Evolutionary conservation across 2,888 invertebrate genomes (phyloP).

Genomic region (Brenthis hecate): DNA sequence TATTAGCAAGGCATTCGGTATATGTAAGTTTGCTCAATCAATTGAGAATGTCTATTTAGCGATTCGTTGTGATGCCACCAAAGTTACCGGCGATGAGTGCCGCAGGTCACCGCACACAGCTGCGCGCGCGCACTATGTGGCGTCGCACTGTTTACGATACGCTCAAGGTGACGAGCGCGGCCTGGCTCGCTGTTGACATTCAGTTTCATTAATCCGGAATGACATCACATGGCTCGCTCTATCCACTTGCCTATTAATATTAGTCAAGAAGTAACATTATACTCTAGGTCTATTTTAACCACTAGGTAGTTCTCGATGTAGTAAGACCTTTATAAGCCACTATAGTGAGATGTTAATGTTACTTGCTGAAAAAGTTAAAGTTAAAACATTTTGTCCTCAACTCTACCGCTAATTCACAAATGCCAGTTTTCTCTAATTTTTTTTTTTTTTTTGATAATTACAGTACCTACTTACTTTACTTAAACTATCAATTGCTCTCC

Average conservation of each 20-base stretch:
- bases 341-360: too few relatives aligned
- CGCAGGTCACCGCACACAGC: too few relatives aligned
- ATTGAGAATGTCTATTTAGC: slow-evolving; percentile 4
- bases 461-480: not conserved
- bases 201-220: slow-evolving; percentile 29
- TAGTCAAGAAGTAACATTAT: slow-evolving; percentile 13
- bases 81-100: not conserved
- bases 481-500: not conserved
- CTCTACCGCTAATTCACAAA: too few relatives aligned
- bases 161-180: slow-evolving; percentile 26
- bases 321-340: too few relatives aligned
- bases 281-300: not conserved
- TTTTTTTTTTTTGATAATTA: too few relatives aligned
- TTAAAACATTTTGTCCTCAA: too few relatives aligned
- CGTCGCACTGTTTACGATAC: not conserved
- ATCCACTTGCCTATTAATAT: not conserved
- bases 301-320: not conserved
- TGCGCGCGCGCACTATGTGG: too few relatives aligned
- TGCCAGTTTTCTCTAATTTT: too few relatives aligned
- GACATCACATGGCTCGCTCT: slow-evolving; percentile 30
- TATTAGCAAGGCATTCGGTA: not conserved
- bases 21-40: not conserved
- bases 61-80: not conserved
- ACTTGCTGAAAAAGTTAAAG: too few relatives aligned
- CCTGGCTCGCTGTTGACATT: slow-evolving; percentile 24